phyloP scores from a whole-genome alignment of 2,797 vertebrate genomes.

The Calcarius lapponicus region DNA sequence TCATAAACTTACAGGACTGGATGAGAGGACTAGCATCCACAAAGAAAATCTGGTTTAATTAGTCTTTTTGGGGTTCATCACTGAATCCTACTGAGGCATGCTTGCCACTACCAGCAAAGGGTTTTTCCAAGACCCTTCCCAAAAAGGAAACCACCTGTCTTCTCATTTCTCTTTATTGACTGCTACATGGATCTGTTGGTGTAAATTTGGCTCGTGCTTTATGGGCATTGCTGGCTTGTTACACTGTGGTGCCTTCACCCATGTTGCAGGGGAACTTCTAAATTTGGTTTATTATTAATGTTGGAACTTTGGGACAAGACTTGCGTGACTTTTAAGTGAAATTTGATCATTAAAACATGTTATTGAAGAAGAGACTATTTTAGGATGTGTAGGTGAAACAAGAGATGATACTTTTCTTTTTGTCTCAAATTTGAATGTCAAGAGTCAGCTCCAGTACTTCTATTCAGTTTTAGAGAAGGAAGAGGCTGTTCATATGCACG shows the following conservation, averaged over 20 bases:
- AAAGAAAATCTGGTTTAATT: neutral
- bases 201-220: conserved; percentile 35
- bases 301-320: conserved; percentile 11
- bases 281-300: neutral
- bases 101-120: neutral
- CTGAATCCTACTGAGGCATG: neutral
- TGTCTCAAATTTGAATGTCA: neutral
- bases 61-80: neutral
- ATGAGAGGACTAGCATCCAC: neutral
- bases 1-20: accelerated
- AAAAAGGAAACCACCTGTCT: neutral
- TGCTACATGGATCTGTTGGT: conserved; percentile 13
- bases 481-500: neutral
- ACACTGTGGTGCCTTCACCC: conserved; percentile 19
- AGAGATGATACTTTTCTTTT: neutral
- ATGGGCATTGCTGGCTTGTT: conserved; percentile 39
- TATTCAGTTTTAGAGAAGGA: neutral
- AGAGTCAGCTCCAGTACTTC: neutral
- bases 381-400: neutral
- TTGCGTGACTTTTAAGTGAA: conserved; percentile 10
- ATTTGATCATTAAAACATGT: neutral
- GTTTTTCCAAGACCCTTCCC: neutral
- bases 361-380: neutral
- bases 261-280: conserved; percentile 9
- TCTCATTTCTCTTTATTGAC: conserved; percentile 37